A percentile compares a stretch with the other conserved stretches of the same genome.
phyloP scores from a whole-genome alignment of 2,888 invertebrate genomes.

The Hydroisotoma schaefferi region DNA sequence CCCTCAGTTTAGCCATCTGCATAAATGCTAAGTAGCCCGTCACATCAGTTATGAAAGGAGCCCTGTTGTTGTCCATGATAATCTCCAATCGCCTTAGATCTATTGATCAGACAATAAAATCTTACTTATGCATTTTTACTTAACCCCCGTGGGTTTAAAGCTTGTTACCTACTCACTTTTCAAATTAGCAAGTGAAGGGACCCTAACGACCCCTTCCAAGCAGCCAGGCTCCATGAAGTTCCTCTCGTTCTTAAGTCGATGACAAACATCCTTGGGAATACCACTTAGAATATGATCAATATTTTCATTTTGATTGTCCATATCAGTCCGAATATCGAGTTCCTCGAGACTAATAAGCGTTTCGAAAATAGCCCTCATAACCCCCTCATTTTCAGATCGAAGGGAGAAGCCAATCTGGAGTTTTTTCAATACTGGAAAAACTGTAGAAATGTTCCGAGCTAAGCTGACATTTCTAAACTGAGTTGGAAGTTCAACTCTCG shows the following conservation, averaged over 20 bases:
- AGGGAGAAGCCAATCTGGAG: slow-evolving; percentile 34
- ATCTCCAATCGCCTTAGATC: slow-evolving; percentile 31
- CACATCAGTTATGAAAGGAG: slow-evolving; percentile 37
- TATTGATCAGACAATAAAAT: slow-evolving; percentile 4
- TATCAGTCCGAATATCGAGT: slow-evolving; percentile 33
- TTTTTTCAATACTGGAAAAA: slow-evolving; percentile 27
- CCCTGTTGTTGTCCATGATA: slow-evolving; percentile 29
- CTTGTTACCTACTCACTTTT: slow-evolving; percentile 17
- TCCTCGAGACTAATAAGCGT: slow-evolving; percentile 27
- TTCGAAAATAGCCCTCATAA: slow-evolving; percentile 30
- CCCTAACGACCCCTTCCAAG: slow-evolving; percentile 18
- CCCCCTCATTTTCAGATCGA: slow-evolving; percentile 27
- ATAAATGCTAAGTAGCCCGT: slow-evolving; percentile 34
- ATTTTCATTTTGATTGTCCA: slow-evolving; percentile 35
- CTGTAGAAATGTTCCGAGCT: slow-evolving; percentile 25
- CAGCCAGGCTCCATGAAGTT: slow-evolving; percentile 13
- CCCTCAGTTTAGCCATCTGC: slow-evolving; percentile 33
- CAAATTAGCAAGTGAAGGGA: slow-evolving; percentile 23
- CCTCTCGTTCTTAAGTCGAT: slow-evolving; percentile 20
- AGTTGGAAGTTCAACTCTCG: slow-evolving; percentile 29
- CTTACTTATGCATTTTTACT: too few relatives aligned
- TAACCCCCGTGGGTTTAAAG: too few relatives aligned
- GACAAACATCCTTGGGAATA: slow-evolving; percentile 26
- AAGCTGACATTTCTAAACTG: slow-evolving; percentile 28
- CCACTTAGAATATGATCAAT: slow-evolving; percentile 36